Conservation (phyloP, 2,113 vertebrate genomes). For the Isichthys henryi region DNA sequence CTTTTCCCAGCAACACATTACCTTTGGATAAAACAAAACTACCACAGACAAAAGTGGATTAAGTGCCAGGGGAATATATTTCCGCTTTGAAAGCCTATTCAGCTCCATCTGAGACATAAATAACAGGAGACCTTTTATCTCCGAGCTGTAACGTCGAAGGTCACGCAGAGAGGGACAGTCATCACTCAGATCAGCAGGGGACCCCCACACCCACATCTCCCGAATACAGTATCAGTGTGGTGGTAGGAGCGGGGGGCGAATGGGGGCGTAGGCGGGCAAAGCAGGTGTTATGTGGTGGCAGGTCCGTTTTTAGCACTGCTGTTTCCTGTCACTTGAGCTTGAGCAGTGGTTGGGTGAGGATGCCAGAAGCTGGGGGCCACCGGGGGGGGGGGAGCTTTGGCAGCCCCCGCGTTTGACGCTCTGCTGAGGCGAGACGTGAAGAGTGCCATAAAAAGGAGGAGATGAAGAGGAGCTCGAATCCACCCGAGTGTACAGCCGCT, state of each 20-base stretch:
- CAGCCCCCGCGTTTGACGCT: not conserved
- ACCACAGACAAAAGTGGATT: conserved; percentile 54
- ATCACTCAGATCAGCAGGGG: not conserved
- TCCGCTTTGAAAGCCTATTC: not conserved
- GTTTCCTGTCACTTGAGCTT: not conserved
- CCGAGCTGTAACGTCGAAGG: not conserved
- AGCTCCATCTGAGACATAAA: not conserved
- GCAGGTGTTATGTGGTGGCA: not conserved
- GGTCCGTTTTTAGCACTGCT: not conserved
- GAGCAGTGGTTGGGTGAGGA: not conserved
- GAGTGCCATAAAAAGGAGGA: not conserved
- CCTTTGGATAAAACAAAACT: conserved; percentile 38
- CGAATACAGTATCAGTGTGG: not conserved
- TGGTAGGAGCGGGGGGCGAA: not conserved
- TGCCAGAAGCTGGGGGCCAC: not conserved
- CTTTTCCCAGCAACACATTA: not conserved
- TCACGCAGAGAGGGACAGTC: not conserved
- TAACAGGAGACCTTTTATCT: not conserved
- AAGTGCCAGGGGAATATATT: conserved; percentile 32
- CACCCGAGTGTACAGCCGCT: not conserved
- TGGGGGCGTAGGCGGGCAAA: not conserved
- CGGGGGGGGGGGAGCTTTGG: not conserved
- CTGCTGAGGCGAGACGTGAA: not conserved
- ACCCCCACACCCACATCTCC: not conserved
- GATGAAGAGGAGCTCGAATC: not conserved